Evolutionary conservation across 2,888 invertebrate genomes (phyloP), one percentile per base, ranked within the genome.

Genomic region (Apodemia mormo): DNA sequence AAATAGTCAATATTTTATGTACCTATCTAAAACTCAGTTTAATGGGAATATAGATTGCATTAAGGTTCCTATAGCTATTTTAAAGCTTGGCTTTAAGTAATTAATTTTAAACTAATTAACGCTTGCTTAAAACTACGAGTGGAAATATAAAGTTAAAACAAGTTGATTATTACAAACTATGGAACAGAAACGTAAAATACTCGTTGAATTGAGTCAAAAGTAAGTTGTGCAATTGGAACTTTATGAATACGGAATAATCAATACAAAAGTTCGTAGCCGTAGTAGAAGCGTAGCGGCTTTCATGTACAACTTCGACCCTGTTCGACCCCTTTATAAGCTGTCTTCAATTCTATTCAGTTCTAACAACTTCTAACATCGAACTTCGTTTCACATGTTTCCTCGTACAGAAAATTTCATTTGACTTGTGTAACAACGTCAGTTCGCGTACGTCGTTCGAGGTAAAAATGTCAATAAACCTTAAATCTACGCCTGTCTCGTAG

Each of bases 381-480:
- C 29, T 58, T 29, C 58, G 30, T 58, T 54, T 58, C 30, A 58
- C 12, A 8, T 61, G 61, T 61, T 61, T 61, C 33, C 14, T 61
- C 33, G 12, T 61, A 61, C 37, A 30, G 33, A 61, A 33, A 61
- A 33, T 61, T 14, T 14, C 1, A 64, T 33, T 33, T 64, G 33
- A 64, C 33, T 64, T 64, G 2, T n/a, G 29, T 30, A 58, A 33
- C 14, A 37, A 64, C 14, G 37, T 64, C 61, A 33, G 61, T 64
- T 14, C 52, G 14, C 22, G 52, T 54, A 54, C 22, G 61, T 6
- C 61, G 14, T 37, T 64, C 14, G 37, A 64, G 61, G 33, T 14
- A 33, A 33, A 64, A 64, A 64, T 64, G 61, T 64, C 61, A 64
- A 64, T 64, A 64, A 64, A 64, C 14, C 37, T 14, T 37, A 33